These are phyloP conservation scores for Sinodicranocentrus sp. DNA, from an alignment of 2,888 invertebrate species.

Conservation along the genomic window DNA sequence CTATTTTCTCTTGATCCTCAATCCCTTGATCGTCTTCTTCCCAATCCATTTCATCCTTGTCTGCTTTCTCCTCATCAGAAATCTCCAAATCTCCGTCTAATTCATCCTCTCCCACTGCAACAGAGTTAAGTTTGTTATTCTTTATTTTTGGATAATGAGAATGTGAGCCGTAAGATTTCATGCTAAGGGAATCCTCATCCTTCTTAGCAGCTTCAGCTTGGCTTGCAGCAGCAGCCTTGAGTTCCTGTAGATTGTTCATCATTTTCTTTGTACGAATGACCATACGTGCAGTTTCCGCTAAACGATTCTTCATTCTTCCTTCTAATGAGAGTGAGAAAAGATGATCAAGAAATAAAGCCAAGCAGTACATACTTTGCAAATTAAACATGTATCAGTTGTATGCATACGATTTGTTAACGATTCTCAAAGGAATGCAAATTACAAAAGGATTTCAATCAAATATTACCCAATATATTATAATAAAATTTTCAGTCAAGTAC, in stretches of 20 bases:
- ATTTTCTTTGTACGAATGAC: conserved; percentile 75
- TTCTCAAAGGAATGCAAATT: no score
- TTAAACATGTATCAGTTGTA: no score
- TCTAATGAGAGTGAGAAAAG: not conserved
- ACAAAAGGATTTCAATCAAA: no score
- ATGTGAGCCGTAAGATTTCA: conserved; percentile 76
- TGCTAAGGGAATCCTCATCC: conserved; percentile 71
- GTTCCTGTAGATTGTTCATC: conserved; percentile 74
- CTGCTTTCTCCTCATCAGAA: conserved; percentile 83
- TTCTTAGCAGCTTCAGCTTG: conserved; percentile 50
- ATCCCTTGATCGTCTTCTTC: conserved; percentile 82
- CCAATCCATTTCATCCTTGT: conserved; percentile 82
- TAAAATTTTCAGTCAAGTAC: no score
- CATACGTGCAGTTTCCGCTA: conserved; percentile 75
- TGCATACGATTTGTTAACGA: no score
- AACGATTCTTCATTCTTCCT: conserved; percentile 68
- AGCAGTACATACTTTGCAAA: no score
- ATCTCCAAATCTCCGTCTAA: conserved; percentile 81
- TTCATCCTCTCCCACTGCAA: conserved; percentile 19
- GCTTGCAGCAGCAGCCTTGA: conserved; percentile 62
- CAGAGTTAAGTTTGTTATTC: conserved; percentile 29
- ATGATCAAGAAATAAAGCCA: no score
- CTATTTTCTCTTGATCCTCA: conserved; percentile 80
- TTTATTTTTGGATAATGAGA: conserved; percentile 67
- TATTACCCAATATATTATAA: no score